A percentile compares a stretch with the other conserved stretches of the same genome.
Conservation (phyloP, 2,888 invertebrate species). For the Parasteatoda lunata region DNA sequence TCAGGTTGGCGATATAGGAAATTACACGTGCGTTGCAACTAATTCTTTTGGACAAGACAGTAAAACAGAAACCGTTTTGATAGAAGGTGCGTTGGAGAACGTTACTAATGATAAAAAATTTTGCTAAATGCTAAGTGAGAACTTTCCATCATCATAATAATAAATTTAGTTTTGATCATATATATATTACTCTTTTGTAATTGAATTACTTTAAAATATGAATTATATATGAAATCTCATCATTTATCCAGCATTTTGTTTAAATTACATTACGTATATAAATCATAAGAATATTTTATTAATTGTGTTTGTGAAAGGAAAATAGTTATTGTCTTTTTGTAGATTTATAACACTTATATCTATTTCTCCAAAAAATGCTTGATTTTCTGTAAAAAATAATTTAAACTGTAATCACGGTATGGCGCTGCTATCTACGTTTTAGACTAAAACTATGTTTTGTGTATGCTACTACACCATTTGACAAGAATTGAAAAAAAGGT, state of each 20-base stretch:
- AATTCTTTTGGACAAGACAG: conserved; percentile 49
- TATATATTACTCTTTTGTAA: neutral
- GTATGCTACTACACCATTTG: too few relatives aligned
- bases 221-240: too few relatives aligned
- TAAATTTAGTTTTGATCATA: too few relatives aligned
- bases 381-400: neutral
- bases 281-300: neutral
- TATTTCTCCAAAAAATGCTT: neutral
- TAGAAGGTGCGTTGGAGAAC: conserved; percentile 36
- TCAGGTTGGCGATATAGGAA: conserved; percentile 52
- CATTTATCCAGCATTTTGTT: neutral
- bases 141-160: too few relatives aligned
- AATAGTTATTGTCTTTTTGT: neutral
- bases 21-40: conserved; percentile 57
- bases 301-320: neutral
- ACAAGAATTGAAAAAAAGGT: too few relatives aligned
- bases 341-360: neutral
- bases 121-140: too few relatives aligned
- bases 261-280: neutral
- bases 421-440: neutral
- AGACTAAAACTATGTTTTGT: too few relatives aligned
- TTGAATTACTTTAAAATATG: neutral
- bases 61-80: conserved; percentile 43
- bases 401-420: neutral
- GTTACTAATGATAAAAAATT: too few relatives aligned